Percentiles rank a stretch among this genome's conserved stretches.
Evolutionary conservation across 2,113 vertebrate species (phyloP).

Genomic region (Brachypodius melanocephalos): DNA sequence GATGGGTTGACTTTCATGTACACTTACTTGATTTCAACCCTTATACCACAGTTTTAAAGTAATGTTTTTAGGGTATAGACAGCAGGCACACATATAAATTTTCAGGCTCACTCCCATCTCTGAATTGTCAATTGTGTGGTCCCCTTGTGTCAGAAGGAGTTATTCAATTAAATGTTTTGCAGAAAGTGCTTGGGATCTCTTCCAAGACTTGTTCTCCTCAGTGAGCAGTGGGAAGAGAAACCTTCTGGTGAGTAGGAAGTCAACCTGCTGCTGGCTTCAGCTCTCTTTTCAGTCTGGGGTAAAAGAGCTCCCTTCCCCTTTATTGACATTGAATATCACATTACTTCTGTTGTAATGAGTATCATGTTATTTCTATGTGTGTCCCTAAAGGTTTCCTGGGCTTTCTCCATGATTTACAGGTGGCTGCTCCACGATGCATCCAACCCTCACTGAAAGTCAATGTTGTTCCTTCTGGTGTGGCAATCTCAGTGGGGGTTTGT

Average conservation of each 20-base stretch:
- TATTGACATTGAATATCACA: not conserved
- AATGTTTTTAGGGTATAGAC: not conserved
- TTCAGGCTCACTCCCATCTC: not conserved
- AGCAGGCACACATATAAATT: not conserved
- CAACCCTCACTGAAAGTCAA: not conserved
- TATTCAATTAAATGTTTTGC: not conserved
- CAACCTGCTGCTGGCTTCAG: conserved; percentile 10
- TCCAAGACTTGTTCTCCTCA: not conserved
- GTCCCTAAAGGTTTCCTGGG: not conserved
- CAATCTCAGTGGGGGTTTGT: not conserved
- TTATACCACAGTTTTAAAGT: not conserved
- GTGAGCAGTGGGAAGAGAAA: not conserved
- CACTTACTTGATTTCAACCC: not conserved
- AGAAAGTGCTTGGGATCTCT: not conserved
- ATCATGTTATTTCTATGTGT: fast-evolving
- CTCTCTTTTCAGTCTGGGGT: not conserved
- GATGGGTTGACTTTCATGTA: not conserved
- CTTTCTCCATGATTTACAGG: not conserved
- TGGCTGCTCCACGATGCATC: not conserved
- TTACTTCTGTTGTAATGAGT: not conserved
- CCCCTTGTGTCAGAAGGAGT: not conserved
- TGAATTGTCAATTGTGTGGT: not conserved
- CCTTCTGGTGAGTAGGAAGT: conserved; percentile 34
- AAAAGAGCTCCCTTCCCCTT: not conserved
- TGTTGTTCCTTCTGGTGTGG: fast-evolving